A percentile compares a stretch with the other conserved stretches of the same genome.
These are phyloP conservation scores for Beris chalybata DNA, from an alignment of 2,888 invertebrate genomes.

Conservation along the genomic window DNA sequence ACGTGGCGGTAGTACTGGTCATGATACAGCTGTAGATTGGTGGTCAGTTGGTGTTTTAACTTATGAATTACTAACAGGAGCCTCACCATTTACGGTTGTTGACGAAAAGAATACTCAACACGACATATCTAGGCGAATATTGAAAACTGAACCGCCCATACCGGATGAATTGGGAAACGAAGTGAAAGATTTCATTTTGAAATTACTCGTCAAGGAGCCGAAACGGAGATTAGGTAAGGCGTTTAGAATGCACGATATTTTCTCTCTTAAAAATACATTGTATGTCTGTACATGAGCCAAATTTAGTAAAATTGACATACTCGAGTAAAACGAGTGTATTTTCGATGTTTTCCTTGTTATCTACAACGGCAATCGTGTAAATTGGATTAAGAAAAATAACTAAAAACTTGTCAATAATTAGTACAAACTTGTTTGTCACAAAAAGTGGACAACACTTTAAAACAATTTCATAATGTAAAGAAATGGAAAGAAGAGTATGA, in stretches of 20 bases:
- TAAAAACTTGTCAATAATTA: no score
- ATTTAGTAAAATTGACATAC: no score
- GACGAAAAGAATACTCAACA: constrained; percentile 92
- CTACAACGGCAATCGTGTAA: no score
- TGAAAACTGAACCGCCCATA: constrained; percentile 86
- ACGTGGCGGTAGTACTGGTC: constrained; percentile 83
- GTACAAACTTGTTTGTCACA: no score
- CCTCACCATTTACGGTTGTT: constrained; percentile 96
- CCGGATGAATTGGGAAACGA: constrained; percentile 75
- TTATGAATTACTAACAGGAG: constrained; percentile 94
- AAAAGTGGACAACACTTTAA: no score
- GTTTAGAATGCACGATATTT: not conserved
- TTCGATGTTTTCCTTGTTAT: no score
- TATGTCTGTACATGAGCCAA: no score
- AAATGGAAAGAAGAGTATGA: no score
- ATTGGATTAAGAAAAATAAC: no score
- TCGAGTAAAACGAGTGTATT: no score
- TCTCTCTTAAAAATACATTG: no score
- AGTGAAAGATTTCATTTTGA: constrained; percentile 74
- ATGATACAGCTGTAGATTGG: constrained; percentile 99
- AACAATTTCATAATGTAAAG: no score
- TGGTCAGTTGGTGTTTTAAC: constrained; percentile 97
- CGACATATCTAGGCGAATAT: constrained; percentile 90
- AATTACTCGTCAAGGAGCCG: constrained; percentile 88
- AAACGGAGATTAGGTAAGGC: constrained; percentile 67